Conservation (phyloP, 2,113 vertebrate species). For the Picathartes gymnocephalus region DNA sequence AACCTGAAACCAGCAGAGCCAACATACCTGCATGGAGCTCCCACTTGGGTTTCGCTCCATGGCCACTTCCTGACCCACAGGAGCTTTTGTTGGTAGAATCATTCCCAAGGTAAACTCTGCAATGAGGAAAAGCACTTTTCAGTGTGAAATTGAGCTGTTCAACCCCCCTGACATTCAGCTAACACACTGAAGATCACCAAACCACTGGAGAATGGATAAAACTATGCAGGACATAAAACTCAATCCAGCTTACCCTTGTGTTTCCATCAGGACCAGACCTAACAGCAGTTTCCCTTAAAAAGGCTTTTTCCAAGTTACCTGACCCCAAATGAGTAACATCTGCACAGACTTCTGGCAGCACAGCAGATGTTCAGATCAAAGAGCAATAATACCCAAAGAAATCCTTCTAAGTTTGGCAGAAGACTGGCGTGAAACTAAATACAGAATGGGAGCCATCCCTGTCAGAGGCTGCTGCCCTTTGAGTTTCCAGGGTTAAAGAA, state of each 20-base stretch:
- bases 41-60: conserved; percentile 9
- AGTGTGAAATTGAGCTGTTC: neutral
- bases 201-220: neutral
- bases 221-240: neutral
- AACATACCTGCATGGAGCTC: neutral
- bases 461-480: neutral
- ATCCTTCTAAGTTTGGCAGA: neutral
- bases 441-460: neutral
- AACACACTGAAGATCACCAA: neutral
- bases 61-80: conserved; percentile 6
- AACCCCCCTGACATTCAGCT: neutral
- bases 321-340: neutral
- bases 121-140: neutral
- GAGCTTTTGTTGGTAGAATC: conserved; percentile 68
- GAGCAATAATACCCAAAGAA: neutral
- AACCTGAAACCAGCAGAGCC: neutral
- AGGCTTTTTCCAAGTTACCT: neutral
- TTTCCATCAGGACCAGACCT: neutral
- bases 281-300: neutral
- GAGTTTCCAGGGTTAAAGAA: neutral
- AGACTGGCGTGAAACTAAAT: neutral
- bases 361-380: neutral
- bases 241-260: fast-evolving
- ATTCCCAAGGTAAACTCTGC: conserved; percentile 71
- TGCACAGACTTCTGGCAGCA: neutral